phyloP scores from a whole-genome alignment of 1,140 invertebrate genomes.

The Drusus annulatus region DNA sequence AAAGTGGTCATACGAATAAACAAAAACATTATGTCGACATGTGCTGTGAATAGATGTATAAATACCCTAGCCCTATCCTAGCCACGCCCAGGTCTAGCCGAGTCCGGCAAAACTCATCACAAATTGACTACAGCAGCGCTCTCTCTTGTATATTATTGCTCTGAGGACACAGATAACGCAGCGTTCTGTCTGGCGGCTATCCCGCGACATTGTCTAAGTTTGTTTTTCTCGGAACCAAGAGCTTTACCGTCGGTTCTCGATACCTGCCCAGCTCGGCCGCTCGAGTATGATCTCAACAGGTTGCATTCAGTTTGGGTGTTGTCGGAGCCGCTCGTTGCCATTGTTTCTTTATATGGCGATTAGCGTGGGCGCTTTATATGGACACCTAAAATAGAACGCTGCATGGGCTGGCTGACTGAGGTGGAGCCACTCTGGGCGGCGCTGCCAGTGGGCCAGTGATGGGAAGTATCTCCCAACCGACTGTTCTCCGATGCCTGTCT shows the following conservation, averaged over 20 bases:
- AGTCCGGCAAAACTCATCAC: no score
- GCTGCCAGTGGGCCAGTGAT: constrained; percentile 25
- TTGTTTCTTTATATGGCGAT: constrained; percentile 56
- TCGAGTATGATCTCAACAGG: constrained; percentile 49
- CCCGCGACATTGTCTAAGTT: no score
- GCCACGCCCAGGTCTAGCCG: no score
- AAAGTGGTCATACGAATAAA: no score
- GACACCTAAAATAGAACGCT: constrained; percentile 56
- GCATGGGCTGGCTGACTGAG: constrained; percentile 41
- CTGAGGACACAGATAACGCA: no score
- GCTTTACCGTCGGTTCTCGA: not conserved
- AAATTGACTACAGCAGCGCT: no score
- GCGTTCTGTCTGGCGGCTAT: no score
- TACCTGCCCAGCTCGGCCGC: not conserved
- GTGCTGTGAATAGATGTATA: no score
- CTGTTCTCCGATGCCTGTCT: not conserved
- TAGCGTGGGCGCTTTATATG: constrained; percentile 52
- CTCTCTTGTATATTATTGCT: no score
- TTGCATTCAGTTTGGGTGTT: constrained; percentile 54
- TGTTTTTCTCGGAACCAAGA: no score
- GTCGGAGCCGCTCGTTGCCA: constrained; percentile 55
- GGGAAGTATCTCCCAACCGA: constrained; percentile 39
- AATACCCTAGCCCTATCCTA: no score
- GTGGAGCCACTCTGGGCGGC: constrained; percentile 7
- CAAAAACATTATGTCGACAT: no score